Evolutionary conservation across 1,140 invertebrate species (phyloP).

Genomic region (Pseudomyrmex pallidus): DNA sequence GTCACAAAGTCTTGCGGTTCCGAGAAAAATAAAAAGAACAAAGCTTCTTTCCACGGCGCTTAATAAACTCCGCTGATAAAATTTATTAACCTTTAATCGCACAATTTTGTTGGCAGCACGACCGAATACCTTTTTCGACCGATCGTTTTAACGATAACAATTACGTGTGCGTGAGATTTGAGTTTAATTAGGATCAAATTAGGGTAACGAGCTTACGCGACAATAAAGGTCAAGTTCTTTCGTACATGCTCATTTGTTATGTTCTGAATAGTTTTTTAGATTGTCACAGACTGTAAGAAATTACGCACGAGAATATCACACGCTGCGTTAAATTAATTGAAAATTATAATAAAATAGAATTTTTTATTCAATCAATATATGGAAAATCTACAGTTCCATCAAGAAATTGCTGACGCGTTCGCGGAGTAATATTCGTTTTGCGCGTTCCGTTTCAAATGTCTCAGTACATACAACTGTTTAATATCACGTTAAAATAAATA

Average conservation of each 20-base stretch:
- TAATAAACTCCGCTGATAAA: not conserved
- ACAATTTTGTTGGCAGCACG: not conserved
- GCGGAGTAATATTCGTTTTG: no score
- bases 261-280: not conserved
- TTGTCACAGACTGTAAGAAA: not conserved
- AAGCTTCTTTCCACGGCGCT: not conserved
- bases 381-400: no score
- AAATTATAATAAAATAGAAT: no score
- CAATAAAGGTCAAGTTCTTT: not conserved
- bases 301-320: not conserved
- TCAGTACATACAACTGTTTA: not conserved
- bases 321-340: no score
- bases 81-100: constrained; percentile 38
- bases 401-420: not conserved
- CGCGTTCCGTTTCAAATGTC: not conserved
- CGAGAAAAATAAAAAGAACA: constrained; percentile 14
- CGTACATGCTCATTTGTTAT: not conserved
- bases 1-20: constrained; percentile 1
- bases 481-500: not conserved
- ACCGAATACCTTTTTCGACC: not conserved
- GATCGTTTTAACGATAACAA: not conserved
- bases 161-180: not conserved
- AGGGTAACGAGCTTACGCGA: not conserved
- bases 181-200: not conserved
- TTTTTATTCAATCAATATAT: not conserved